These are phyloP conservation scores for Capra hircus DNA, from an alignment of 2,113 vertebrate genomes.

Conservation along the genomic window DNA sequence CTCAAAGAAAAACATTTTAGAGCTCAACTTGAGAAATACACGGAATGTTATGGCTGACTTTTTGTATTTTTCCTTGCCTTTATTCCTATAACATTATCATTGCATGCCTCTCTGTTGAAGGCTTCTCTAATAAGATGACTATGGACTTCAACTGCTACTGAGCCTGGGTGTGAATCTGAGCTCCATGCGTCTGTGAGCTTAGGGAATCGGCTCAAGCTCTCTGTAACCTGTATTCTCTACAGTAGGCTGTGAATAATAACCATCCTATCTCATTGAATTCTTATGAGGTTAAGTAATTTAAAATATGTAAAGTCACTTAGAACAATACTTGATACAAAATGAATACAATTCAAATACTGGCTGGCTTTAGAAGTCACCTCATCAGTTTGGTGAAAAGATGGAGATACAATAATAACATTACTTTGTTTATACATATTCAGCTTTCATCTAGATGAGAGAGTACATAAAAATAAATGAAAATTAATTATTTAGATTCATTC, in stretches of 20 bases:
- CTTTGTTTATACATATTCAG: neutral
- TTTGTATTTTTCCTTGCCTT: neutral
- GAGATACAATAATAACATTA: neutral
- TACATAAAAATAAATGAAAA: neutral
- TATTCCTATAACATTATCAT: neutral
- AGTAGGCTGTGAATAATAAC: neutral
- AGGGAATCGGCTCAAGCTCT: neutral
- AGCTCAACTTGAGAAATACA: neutral
- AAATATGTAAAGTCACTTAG: neutral
- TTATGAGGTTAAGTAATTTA: neutral
- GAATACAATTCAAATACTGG: neutral
- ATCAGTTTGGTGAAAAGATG: neutral
- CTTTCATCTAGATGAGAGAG: neutral
- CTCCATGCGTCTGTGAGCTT: neutral
- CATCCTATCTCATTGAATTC: neutral
- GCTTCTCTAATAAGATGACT: neutral
- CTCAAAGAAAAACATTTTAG: neutral
- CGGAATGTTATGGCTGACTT: neutral
- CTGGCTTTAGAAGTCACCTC: neutral
- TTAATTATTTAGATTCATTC: neutral
- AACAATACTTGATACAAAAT: neutral
- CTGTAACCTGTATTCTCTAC: neutral
- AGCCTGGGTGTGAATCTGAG: neutral
- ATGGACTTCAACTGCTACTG: neutral
- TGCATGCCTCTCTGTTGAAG: neutral